Evolutionary conservation across 1,140 invertebrate species (phyloP), one percentile per base, ranked within the genome.

Genomic region (Tetramorium parvispinum): DNA sequence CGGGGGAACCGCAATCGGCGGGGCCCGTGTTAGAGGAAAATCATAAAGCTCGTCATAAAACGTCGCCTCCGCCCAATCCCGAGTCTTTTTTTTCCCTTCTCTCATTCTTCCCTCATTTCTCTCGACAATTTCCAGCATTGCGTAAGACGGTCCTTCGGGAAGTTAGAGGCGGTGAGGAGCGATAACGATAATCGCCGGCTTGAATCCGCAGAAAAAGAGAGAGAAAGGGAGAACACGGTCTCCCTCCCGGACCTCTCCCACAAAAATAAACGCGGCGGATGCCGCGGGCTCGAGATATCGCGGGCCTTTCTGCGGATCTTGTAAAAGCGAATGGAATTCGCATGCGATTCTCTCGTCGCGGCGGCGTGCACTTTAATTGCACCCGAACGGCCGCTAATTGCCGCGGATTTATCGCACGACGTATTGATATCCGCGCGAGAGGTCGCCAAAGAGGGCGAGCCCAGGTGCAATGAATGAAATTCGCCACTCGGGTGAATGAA

Each of bases 171-270:
- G 85, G 77, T 79, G 59, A 87, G 61, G 88, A 53, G 65, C 85
- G 89, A 91, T 91, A 91, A 91, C 87, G 85, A 91, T 86, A 82
- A 90, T 87, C 70, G 68, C 85, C 55, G 53, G 57, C 68, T 85
- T 75, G 78, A 55, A 73, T 66, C 70, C 75, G 73, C 70, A 85
- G 3, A 13, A 53, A 16, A 16, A 81, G 7, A 55, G 6, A 55
- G 7, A 79, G 16, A 70, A 4, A 16, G 32, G 49, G 16, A 27
- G n/a, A 37, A n/a, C 13, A 27, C 59, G 32, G 8, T 40, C 32
- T 37, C 32, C 32, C 32, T 65, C 27, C 37, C 37, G 51, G 40
- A 11, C 18, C 59, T 83, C 66, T 21, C 21, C 51, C 40, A 13
- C 40, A 71, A 83, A 83, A 83, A 71, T 73, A 73, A 83, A 77